A percentile compares a stretch with the other conserved stretches of the same genome.
These are phyloP conservation scores for Porites evermanni DNA, from an alignment of 92 coral and sea anemone species.

Conservation along the genomic window DNA sequence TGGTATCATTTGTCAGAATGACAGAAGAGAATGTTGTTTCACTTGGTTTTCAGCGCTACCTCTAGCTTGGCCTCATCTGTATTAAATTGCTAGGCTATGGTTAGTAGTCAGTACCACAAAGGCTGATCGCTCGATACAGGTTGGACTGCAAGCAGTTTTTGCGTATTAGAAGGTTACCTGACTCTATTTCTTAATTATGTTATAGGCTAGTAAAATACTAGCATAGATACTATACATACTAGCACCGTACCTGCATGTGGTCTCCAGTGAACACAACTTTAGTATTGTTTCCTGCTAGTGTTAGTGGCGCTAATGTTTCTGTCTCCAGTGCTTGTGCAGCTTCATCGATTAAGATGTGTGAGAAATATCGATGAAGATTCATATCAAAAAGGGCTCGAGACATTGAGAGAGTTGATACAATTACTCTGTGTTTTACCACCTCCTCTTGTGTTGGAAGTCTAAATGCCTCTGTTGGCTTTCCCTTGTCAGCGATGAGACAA, in stretches of 20 bases:
- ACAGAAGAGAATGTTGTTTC: too few relatives aligned
- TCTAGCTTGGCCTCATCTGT: too few relatives aligned
- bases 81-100: too few relatives aligned
- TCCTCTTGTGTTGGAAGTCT: constrained; percentile 61
- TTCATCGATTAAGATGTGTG: constrained; percentile 72
- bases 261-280: constrained; percentile 67
- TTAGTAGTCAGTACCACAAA: too few relatives aligned
- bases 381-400: constrained; percentile 62
- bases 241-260: constrained; percentile 66
- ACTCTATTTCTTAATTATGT: too few relatives aligned
- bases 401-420: constrained; percentile 58
- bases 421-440: constrained; percentile 50
- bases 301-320: constrained; percentile 62
- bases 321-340: constrained; percentile 74
- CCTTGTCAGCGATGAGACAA: constrained; percentile 46
- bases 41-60: too few relatives aligned
- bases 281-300: constrained; percentile 62
- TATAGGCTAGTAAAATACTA: neutral
- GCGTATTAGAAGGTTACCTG: too few relatives aligned
- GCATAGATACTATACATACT: neutral
- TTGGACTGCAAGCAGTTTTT: neutral
- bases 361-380: constrained; percentile 49
- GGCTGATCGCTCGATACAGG: neutral
- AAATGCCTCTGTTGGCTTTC: constrained; percentile 29
- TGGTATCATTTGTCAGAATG: neutral